Conservation (phyloP, 2,113 vertebrate genomes). For the Osmerus eperlanus region DNA sequence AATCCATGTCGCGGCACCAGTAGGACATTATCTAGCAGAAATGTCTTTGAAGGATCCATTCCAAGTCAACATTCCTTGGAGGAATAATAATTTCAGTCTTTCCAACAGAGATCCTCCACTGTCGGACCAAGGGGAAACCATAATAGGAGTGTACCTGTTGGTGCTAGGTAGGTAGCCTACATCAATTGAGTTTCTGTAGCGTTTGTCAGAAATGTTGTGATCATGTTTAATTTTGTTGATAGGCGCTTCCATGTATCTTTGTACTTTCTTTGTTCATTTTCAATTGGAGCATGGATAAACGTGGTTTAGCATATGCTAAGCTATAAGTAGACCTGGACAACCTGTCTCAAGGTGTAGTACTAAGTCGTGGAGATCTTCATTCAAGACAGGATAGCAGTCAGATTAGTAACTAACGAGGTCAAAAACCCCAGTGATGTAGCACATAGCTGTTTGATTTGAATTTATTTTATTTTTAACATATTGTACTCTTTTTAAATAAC, state of each 20-base stretch:
- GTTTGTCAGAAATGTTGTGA: no score
- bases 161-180: conserved; percentile 49
- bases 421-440: background rate
- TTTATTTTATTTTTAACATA: background rate
- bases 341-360: background rate
- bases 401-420: no score
- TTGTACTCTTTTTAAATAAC: background rate
- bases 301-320: background rate
- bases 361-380: background rate
- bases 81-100: conserved; percentile 66
- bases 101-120: conserved; percentile 59
- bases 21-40: conserved; percentile 29
- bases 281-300: no score
- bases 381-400: background rate
- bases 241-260: no score
- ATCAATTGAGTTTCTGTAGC: background rate
- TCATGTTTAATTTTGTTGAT: no score
- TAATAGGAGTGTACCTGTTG: conserved; percentile 70
- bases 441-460: background rate
- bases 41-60: conserved; percentile 63
- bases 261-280: no score
- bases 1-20: background rate
- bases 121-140: conserved; percentile 68
- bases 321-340: conserved; percentile 3
- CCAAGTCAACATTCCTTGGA: conserved; percentile 62